phyloP scores from a whole-genome alignment of 1,140 invertebrate genomes.

The Maniola jurtina region DNA sequence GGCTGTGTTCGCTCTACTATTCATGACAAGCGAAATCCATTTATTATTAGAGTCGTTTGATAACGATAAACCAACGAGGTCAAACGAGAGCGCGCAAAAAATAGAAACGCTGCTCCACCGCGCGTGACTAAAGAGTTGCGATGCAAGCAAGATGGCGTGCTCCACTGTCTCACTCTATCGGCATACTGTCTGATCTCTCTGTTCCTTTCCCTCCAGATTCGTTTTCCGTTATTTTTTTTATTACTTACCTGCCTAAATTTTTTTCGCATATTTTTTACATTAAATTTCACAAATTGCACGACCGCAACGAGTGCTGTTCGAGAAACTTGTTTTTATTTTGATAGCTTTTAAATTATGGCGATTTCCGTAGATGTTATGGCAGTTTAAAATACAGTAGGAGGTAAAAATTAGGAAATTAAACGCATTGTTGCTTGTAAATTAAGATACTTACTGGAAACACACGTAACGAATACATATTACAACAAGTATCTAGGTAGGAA shows the following conservation, averaged over 20 bases:
- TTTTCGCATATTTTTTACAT: conserved; percentile 58
- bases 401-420: background rate
- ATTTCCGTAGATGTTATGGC: background rate
- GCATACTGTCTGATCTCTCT: conserved; percentile 22
- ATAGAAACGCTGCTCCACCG: conserved; percentile 71
- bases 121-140: conserved; percentile 72
- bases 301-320: conserved; percentile 33
- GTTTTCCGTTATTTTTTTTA: conserved; percentile 70
- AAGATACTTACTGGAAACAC: no score
- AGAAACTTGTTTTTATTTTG: conserved; percentile 30
- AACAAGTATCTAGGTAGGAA: no score
- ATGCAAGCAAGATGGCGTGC: conserved; percentile 69
- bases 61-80: conserved; percentile 77
- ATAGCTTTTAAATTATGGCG: conserved; percentile 17
- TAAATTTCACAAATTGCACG: conserved; percentile 70
- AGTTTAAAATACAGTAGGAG: background rate
- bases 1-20: conserved; percentile 52
- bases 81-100: conserved; percentile 73
- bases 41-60: conserved; percentile 73
- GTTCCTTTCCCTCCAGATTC: conserved; percentile 49
- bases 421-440: no score
- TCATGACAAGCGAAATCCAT: conserved; percentile 63
- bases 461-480: no score
- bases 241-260: conserved; percentile 45
- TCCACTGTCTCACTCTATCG: conserved; percentile 46